Base-by-base conservation (phyloP, 2,888 invertebrate genomes). In the Heliconius hortense region DNA sequence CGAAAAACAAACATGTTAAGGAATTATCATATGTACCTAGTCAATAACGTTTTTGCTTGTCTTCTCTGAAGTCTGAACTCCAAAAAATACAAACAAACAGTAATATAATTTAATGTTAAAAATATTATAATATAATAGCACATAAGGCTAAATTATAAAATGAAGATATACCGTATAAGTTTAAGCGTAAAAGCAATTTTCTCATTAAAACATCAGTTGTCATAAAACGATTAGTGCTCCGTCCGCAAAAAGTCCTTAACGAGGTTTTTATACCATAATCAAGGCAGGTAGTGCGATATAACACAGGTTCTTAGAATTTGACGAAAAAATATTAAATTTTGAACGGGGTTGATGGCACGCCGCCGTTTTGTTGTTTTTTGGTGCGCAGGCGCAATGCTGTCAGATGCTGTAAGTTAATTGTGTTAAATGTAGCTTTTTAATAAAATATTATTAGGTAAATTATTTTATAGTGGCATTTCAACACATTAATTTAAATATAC, bases 191-290 rank as follows among this genome's bases (percentile, higher is more conserved):
- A 81, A 81, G 81, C 83, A 80, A 74, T 81, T 82, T 84, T 86
- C 84, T 87, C 79, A 78, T 89, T 88, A 89, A 87, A 87, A 84
- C 89, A 88, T 91, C 90, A 90, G 82, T 85, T 87, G 90, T 90
- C 90, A 89, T 91, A 91, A 91, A 91, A 82, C 89, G 89, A 89
- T 91, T 92, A 89, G 88, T 87, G 85, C 77, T 79, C 85, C 85
- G 85, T 85, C 80, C 82, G 88, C 86, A 89, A 89, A 91, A 89
- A 89, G 86, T 82, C 77, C 80, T 87, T 91, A 92, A 92, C 91
- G 84, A 92, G 89, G 88, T 90, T 90, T 91, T 91, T 91, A 89
- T 88, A 75, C 82, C 82, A 79, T 85, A 86, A 87, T 88, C 86
- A 87, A 84, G 86, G 84, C 81, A 83, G 83, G 83, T 84, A 84